Percentiles rank a stretch among this genome's conserved stretches.
Evolutionary conservation across 2,113 vertebrate species (phyloP).

Genomic region (Jaculus jaculus): DNA sequence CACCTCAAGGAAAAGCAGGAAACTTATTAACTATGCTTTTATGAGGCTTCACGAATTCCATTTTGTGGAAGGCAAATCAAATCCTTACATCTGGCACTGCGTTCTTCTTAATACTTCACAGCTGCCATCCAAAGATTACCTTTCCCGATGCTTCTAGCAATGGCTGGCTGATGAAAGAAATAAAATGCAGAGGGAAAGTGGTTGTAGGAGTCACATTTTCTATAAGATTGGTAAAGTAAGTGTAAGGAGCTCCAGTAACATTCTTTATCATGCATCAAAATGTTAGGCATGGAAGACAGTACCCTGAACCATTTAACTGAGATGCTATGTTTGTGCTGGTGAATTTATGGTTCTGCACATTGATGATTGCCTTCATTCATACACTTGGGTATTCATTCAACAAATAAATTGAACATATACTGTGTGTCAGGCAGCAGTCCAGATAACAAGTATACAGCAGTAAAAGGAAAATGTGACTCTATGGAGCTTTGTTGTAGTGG

Average conservation of each 20-base stretch:
- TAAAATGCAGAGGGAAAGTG: neutral
- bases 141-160: neutral
- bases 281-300: neutral
- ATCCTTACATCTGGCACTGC: constrained; percentile 22
- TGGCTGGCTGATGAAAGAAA: neutral
- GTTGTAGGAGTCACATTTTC: neutral
- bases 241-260: neutral
- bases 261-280: neutral
- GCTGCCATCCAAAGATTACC: neutral
- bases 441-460: neutral
- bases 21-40: constrained; percentile 65
- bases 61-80: constrained; percentile 62
- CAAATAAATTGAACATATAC: neutral
- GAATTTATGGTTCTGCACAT: neutral
- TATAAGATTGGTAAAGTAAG: neutral
- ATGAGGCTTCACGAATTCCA: constrained; percentile 46
- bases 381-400: neutral
- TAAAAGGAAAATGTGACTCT: constrained; percentile 37
- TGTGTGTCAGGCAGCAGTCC: neutral
- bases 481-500: neutral
- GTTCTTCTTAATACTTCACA: constrained; percentile 56
- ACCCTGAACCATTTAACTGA: neutral
- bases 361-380: neutral
- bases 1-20: constrained; percentile 51
- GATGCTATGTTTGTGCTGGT: neutral